phyloP scores from a whole-genome alignment of 2,797 vertebrate genomes.

The Lateolabrax maculatus region DNA sequence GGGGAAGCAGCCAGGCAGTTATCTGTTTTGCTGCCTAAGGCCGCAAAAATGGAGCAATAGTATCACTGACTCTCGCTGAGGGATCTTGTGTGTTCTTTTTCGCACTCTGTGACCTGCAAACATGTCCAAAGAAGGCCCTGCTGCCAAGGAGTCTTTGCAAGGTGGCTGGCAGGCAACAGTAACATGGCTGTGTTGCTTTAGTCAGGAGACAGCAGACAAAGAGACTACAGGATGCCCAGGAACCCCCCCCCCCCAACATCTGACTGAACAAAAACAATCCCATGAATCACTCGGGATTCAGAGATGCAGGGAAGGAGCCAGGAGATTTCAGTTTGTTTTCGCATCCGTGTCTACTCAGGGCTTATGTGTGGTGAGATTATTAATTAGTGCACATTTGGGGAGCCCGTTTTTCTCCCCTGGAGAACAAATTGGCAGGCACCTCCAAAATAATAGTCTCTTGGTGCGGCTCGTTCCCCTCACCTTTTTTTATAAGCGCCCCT shows the following conservation, averaged over 20 bases:
- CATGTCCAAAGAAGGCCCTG: constrained; percentile 53
- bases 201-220: constrained; percentile 85
- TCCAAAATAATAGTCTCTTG: constrained; percentile 65
- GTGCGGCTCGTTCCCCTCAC: constrained; percentile 55
- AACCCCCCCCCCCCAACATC: constrained; percentile 73
- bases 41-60: constrained; percentile 41
- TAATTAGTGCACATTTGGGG: constrained; percentile 84
- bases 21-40: constrained; percentile 58
- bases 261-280: constrained; percentile 86
- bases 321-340: constrained; percentile 85
- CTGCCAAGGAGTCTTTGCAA: constrained; percentile 64
- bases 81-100: constrained; percentile 48
- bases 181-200: constrained; percentile 75
- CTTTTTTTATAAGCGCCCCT: constrained; percentile 45
- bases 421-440: constrained; percentile 72
- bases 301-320: constrained; percentile 77
- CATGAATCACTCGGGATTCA: constrained; percentile 84
- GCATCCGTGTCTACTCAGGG: constrained; percentile 72
- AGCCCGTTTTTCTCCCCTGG: constrained; percentile 65
- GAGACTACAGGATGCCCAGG: constrained; percentile 84
- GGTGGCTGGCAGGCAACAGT: constrained; percentile 74
- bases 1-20: constrained; percentile 59
- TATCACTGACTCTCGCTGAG: constrained; percentile 21
- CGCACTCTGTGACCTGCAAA: constrained; percentile 34
- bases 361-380: constrained; percentile 78